A percentile compares a stretch with the other conserved stretches of the same genome.
Evolutionary conservation across 2,888 invertebrate species (phyloP).

Genomic region (Prenolepis imparis): DNA sequence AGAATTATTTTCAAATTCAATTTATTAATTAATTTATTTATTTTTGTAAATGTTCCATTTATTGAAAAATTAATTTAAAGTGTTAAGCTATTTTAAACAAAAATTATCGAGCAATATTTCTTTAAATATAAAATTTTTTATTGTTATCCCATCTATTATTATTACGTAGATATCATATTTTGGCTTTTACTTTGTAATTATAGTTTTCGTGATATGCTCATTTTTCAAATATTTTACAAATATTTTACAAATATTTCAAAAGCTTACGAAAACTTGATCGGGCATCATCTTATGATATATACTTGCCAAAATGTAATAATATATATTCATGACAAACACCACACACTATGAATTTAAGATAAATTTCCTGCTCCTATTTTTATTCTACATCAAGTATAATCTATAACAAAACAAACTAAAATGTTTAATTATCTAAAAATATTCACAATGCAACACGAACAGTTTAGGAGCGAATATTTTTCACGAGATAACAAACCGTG

Average conservation of each 20-base stretch:
- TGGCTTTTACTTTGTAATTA: background rate
- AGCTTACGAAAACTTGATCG: background rate
- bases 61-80: background rate
- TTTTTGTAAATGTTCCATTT: background rate
- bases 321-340: background rate
- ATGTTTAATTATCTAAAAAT: background rate
- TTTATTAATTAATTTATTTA: conserved; percentile 4
- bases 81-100: background rate
- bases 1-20: background rate
- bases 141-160: background rate
- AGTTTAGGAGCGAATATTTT: background rate
- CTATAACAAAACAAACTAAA: background rate
- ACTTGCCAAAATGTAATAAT: conserved; percentile 6
- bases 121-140: background rate
- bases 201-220: background rate
- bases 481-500: background rate
- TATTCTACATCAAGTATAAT: background rate
- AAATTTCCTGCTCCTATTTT: background rate
- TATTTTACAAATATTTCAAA: too few relatives aligned
- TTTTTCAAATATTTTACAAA: background rate
- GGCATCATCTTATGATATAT: background rate
- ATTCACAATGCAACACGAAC: background rate
- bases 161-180: background rate
- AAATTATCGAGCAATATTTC: background rate
- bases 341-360: background rate